phyloP scores from a whole-genome alignment of 2,888 invertebrate genomes.

The Ectemnius continuus region DNA sequence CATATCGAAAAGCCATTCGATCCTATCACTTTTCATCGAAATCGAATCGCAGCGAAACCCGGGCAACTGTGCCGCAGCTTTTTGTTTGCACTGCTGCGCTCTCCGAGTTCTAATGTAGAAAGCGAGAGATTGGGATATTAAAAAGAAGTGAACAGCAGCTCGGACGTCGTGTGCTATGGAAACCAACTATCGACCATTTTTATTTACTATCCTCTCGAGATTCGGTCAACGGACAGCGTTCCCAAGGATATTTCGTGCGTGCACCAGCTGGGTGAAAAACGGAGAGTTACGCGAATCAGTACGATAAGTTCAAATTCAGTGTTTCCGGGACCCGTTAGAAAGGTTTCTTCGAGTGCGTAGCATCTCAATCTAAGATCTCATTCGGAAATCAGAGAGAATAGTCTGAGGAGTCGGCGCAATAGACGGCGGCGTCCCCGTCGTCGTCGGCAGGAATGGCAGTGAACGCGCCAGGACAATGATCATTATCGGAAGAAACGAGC shows the following conservation, averaged over 20 bases:
- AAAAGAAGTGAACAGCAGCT: too few species aligned
- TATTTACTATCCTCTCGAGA: too few species aligned
- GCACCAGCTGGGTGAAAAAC: too few species aligned
- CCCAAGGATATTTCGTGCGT: too few species aligned
- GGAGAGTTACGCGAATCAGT: too few species aligned
- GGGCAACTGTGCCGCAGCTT: background rate
- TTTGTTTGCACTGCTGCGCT: too few species aligned
- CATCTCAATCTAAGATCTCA: background rate
- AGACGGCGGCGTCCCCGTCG: background rate
- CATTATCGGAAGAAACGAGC: conserved; percentile 23
- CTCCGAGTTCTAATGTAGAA: too few species aligned
- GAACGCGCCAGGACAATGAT: conserved; percentile 15
- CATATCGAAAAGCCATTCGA: conserved; percentile 16
- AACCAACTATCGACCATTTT: too few species aligned
- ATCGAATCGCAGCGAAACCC: background rate
- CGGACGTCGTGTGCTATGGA: too few species aligned
- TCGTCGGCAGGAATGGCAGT: background rate
- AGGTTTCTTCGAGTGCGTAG: background rate
- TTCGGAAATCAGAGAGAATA: conserved; percentile 14
- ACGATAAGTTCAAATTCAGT: too few species aligned
- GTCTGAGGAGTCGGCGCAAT: conserved; percentile 8
- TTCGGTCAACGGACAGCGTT: too few species aligned
- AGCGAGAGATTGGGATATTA: too few species aligned
- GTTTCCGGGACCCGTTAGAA: background rate
- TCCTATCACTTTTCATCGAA: conserved; percentile 1